Evolutionary conservation across 2,888 invertebrate species (phyloP).

Genomic region (Parthenolecanium corni): DNA sequence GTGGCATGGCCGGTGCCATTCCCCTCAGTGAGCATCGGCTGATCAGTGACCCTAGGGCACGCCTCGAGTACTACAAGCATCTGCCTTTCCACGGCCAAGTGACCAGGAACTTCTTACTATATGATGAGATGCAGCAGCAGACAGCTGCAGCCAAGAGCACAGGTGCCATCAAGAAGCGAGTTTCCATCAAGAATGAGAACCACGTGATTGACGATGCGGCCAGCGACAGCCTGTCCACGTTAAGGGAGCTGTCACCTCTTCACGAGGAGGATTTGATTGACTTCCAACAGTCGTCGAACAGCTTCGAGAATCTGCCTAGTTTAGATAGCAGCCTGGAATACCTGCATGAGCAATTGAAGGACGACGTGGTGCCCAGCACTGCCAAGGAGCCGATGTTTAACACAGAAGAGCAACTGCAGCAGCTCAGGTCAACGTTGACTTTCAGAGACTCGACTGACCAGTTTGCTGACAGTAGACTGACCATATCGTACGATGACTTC

Average conservation of each 20-base stretch:
- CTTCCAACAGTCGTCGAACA: slow-evolving; percentile 26
- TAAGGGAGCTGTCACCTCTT: slow-evolving; percentile 18
- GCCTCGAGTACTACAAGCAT: slow-evolving; percentile 36
- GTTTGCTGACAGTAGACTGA: slow-evolving; percentile 16
- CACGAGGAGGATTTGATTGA: slow-evolving; percentile 26
- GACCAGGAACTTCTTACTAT: slow-evolving; percentile 2
- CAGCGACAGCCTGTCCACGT: slow-evolving; percentile 26
- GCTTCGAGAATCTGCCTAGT: slow-evolving; percentile 32
- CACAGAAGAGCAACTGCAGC: slow-evolving; percentile 32
- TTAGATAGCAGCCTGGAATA: slow-evolving; percentile 31
- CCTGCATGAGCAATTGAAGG: slow-evolving; percentile 27
- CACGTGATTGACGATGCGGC: slow-evolving; percentile 30
- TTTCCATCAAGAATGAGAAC: slow-evolving; percentile 38
- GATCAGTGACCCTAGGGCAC: slow-evolving; percentile 33
- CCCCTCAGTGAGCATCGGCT: slow-evolving; percentile 31
- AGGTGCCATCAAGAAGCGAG: slow-evolving; percentile 36
- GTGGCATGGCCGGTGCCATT: slow-evolving; percentile 29
- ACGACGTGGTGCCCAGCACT: slow-evolving; percentile 20
- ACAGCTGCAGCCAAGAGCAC: background rate
- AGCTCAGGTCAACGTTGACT: slow-evolving; percentile 35
- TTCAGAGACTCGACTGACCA: slow-evolving; percentile 33
- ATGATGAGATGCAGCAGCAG: slow-evolving; percentile 7
- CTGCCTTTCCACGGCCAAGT: slow-evolving; percentile 36
- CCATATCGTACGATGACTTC: slow-evolving; percentile 27
- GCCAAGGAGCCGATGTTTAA: slow-evolving; percentile 8